Evolutionary conservation across 2,797 vertebrate genomes (phyloP).

Genomic region (Amblyraja radiata): DNA sequence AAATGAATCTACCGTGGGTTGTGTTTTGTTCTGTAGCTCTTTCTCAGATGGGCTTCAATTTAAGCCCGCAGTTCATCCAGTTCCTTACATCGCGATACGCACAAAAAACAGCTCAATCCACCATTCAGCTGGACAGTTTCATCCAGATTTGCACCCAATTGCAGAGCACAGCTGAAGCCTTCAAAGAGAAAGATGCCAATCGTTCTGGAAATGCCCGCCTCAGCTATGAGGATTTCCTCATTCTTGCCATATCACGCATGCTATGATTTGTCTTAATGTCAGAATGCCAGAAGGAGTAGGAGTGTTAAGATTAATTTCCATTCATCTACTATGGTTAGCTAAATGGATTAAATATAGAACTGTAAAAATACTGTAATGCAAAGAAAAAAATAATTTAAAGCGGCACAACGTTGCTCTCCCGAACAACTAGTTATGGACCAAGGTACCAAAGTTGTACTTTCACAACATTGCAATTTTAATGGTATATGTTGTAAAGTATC

Average conservation of each 20-base stretch:
- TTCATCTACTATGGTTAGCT: neutral
- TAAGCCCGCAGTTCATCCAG: constrained; percentile 87
- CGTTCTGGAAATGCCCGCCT: constrained; percentile 70
- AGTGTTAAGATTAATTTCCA: neutral
- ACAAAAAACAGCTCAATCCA: constrained; percentile 45
- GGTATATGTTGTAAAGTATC: neutral
- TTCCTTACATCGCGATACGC: constrained; percentile 64
- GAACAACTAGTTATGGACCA: neutral
- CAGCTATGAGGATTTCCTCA: constrained; percentile 88
- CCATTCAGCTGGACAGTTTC: constrained; percentile 84
- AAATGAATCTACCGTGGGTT: neutral
- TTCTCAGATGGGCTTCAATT: constrained; percentile 88
- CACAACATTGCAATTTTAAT: neutral
- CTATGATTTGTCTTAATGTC: constrained; percentile 58
- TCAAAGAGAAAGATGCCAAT: constrained; percentile 77
- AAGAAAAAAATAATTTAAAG: neutral
- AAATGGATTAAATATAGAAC: constrained; percentile 12
- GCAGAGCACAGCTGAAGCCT: constrained; percentile 80
- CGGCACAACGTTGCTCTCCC: neutral
- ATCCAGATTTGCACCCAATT: constrained; percentile 92
- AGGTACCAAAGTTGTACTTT: neutral
- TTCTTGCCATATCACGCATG: constrained; percentile 67
- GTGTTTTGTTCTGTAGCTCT: constrained; percentile 62
- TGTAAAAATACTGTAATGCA: neutral
- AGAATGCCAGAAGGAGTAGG: neutral